phyloP scores from a whole-genome alignment of 2,113 vertebrate genomes.

The Anolis sagrei region DNA sequence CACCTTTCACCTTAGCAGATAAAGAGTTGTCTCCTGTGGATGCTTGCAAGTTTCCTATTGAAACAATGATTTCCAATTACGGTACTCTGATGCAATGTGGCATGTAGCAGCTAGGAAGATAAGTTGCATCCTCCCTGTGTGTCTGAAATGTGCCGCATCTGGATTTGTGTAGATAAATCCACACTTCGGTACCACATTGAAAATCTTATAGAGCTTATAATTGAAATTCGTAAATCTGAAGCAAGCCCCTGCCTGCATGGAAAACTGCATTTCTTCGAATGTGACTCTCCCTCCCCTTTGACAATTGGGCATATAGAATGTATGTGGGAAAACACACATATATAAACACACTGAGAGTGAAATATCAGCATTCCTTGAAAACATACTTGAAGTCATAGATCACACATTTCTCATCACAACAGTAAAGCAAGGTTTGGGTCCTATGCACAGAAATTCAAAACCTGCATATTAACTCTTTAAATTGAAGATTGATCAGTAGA shows the following conservation, averaged over 20 bases:
- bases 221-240: neutral
- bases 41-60: slow-evolving; percentile 1
- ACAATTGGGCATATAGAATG: neutral
- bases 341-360: neutral
- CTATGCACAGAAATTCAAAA: neutral
- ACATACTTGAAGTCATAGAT: neutral
- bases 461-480: neutral
- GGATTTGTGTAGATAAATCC: slow-evolving; percentile 22
- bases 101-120: neutral
- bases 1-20: neutral
- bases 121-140: neutral
- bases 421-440: neutral
- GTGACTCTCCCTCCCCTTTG: neutral
- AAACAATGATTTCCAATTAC: slow-evolving; percentile 42
- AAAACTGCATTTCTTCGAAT: neutral
- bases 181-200: neutral
- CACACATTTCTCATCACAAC: neutral
- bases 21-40: neutral
- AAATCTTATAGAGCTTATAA: slow-evolving; percentile 24
- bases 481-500: neutral
- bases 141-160: neutral
- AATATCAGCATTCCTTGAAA: neutral
- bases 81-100: neutral
- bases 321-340: neutral
- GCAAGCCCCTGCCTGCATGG: neutral